Evolutionary conservation across 1,140 invertebrate species (phyloP), one percentile per base, ranked within the genome.

Genomic region (Archegozetes longisetosus): DNA sequence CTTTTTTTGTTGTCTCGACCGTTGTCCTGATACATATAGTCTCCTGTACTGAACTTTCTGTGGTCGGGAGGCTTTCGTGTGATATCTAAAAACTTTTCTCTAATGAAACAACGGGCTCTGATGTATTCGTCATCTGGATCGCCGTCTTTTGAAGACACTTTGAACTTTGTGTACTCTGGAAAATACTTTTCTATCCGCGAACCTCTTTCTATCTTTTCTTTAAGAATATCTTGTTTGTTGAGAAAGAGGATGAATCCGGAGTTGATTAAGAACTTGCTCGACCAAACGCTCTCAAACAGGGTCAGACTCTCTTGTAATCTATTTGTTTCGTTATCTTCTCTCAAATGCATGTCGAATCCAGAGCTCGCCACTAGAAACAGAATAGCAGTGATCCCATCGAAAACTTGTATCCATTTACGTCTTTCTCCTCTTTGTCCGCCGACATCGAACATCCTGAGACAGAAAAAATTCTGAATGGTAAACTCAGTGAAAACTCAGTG

Each of bases 401-500:
- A 88, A 1, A 84, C 82, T 76, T 84, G 73, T 62, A 86, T 86
- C 86, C 85, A 88, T 70, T 86, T 86, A 65, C 82, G 83, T 25
- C 86, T 72, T 69, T 88, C 84, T 13, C 85, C 85, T 61, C 83
- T 72, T 71, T 90, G 87, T 0, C 87, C 87, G 0, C 84, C 84
- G 1, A 85, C 83, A 65, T 85, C 84, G 64, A 81, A 84, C 83
- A 85, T 83, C 66, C 68, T 67, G 17, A 2, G 13, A 51, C n/a
- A n/a, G 28, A 2, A 12, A 2, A 55, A 3, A 32, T n/a, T n/a
- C n/a, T n/a, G n/a, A n/a, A n/a, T n/a, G n/a, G n/a, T n/a, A n/a
- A n/a, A n/a, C n/a, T n/a, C n/a, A n/a, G n/a, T n/a, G n/a, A n/a
- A n/a, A n/a, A n/a, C n/a, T n/a, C n/a, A n/a, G n/a, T 14, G 13